Percentiles rank a stretch among this genome's conserved stretches.
phyloP scores from a whole-genome alignment of 2,888 invertebrate species.

The Temnothorax rugatulus region DNA sequence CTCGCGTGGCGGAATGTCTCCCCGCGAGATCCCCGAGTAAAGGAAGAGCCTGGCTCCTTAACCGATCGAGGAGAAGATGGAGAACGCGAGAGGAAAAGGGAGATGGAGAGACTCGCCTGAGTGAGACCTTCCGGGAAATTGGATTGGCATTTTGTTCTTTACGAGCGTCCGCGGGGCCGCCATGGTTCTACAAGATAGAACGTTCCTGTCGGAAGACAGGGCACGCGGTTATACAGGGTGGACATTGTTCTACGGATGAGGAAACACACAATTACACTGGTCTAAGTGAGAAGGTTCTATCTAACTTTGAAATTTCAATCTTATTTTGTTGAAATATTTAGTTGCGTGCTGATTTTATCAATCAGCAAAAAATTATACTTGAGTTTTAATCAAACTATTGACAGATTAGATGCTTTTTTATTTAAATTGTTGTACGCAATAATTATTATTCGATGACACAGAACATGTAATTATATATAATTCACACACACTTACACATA shows the following conservation, averaged over 20 bases:
- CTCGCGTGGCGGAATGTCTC: conserved; percentile 65
- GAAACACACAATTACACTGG: neutral
- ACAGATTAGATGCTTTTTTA: neutral
- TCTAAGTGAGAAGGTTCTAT: conserved; percentile 4
- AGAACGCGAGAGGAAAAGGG: conserved; percentile 5
- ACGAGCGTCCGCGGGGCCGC: conserved; percentile 51
- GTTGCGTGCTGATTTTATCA: neutral
- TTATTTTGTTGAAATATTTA: neutral
- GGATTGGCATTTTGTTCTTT: conserved; percentile 61
- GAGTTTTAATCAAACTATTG: neutral
- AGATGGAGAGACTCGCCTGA: conserved; percentile 34
- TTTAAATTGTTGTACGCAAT: too few relatives aligned
- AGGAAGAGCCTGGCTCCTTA: conserved; percentile 42
- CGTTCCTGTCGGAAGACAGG: conserved; percentile 39
- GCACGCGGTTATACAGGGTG: conserved; percentile 43
- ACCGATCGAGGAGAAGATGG: conserved; percentile 42
- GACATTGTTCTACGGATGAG: conserved; percentile 38
- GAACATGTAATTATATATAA: neutral
- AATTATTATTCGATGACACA: neutral
- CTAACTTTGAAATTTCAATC: neutral
- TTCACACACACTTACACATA: neutral
- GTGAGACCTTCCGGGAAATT: conserved; percentile 64
- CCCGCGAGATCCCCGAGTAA: conserved; percentile 52
- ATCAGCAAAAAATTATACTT: neutral
- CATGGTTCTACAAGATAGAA: conserved; percentile 30